phyloP scores from a whole-genome alignment of 2,888 invertebrate species.

The Erpobdella octoculata region DNA sequence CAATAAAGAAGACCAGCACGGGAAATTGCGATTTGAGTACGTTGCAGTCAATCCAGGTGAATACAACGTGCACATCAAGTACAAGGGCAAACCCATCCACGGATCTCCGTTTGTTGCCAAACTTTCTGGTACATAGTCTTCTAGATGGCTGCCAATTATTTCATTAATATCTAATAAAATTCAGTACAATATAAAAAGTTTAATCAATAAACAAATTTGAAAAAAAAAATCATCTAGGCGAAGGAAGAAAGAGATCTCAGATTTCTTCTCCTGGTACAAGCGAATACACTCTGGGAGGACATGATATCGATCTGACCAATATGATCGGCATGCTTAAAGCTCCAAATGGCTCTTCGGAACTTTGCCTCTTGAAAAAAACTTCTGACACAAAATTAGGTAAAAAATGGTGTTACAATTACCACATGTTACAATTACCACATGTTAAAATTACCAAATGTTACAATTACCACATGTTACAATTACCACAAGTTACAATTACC shows the following conservation, averaged over 20 bases:
- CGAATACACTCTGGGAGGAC: slow-evolving; percentile 83
- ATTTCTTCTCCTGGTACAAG: slow-evolving; percentile 91
- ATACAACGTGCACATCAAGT: slow-evolving; percentile 85
- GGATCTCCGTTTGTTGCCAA: slow-evolving; percentile 87
- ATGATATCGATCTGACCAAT: slow-evolving; percentile 51
- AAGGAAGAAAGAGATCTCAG: slow-evolving; percentile 89
- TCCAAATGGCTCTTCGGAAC: slow-evolving; percentile 77
- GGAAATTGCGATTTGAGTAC: slow-evolving; percentile 24
- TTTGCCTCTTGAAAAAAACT: slow-evolving; percentile 85
- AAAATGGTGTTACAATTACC: too few relatives aligned
- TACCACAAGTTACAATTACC: too few relatives aligned
- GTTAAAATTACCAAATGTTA: too few relatives aligned
- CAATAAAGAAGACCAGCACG: slow-evolving; percentile 26
- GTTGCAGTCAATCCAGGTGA: slow-evolving; percentile 91
- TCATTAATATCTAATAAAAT: neutral
- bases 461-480: too few relatives aligned
- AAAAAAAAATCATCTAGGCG: slow-evolving; percentile 58
- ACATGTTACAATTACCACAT: too few relatives aligned
- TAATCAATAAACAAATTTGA: neutral
- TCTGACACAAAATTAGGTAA: slow-evolving; percentile 80
- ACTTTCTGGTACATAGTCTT: slow-evolving; percentile 57
- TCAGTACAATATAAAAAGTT: neutral
- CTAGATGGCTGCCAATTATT: neutral
- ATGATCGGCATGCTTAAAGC: slow-evolving; percentile 73
- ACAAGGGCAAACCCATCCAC: slow-evolving; percentile 85